phyloP scores from a whole-genome alignment of 2,797 vertebrate species.

The Xenops minutus region DNA sequence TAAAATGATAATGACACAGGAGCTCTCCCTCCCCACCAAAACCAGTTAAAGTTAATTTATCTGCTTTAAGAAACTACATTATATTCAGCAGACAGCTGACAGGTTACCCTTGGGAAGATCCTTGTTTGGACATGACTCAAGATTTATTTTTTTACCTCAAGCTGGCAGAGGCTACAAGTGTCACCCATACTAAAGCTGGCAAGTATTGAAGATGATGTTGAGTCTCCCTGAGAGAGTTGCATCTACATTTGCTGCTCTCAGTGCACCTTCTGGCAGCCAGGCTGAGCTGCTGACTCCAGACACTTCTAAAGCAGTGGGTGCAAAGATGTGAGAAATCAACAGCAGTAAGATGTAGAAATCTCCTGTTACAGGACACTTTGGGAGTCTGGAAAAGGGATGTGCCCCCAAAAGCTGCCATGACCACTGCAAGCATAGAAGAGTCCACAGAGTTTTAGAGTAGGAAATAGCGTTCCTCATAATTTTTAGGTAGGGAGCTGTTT shows the following conservation, averaged over 20 bases:
- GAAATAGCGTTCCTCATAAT: background rate
- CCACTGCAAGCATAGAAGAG: background rate
- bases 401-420: background rate
- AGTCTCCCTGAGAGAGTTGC: conserved; percentile 34
- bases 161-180: conserved; percentile 43
- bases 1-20: conserved; percentile 56
- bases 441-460: background rate
- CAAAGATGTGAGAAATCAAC: background rate
- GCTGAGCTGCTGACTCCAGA: conserved; percentile 14
- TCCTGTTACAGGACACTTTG: background rate
- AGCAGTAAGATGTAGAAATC: background rate
- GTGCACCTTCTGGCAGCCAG: conserved; percentile 34
- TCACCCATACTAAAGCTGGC: conserved; percentile 19
- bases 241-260: conserved; percentile 35
- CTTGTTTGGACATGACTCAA: conserved; percentile 50
- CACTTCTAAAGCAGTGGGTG: conserved; percentile 1
- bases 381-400: background rate
- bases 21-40: conserved; percentile 9
- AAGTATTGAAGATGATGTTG: background rate
- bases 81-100: conserved; percentile 49
- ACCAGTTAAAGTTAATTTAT: conserved; percentile 53
- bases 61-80: conserved; percentile 31
- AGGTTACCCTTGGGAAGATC: conserved; percentile 45
- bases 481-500: background rate
- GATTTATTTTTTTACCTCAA: conserved; percentile 12